A percentile compares a stretch with the other conserved stretches of the same genome.
phyloP scores from a whole-genome alignment of 30 jellyfish, hydroid and myxozoan genomes.

The Aurelia aurita region DNA sequence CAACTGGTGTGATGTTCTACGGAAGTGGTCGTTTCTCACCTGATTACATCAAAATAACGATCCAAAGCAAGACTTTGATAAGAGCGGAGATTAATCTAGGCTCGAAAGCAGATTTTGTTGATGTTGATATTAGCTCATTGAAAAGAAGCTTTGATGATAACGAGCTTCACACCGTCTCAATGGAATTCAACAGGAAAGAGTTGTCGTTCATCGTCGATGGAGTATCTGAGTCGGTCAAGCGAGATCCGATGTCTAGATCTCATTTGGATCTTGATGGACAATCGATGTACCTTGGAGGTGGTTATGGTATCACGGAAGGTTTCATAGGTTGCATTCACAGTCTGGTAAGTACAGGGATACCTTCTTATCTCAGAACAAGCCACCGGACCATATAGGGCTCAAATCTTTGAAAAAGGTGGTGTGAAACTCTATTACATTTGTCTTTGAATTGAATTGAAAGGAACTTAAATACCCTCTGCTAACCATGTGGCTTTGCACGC shows the following conservation, averaged over 20 bases:
- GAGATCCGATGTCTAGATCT: constrained; percentile 35
- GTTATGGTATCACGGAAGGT: constrained; percentile 43
- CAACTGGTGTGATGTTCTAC: constrained; percentile 44
- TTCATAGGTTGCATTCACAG: constrained; percentile 64
- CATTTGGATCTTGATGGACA: constrained; percentile 73
- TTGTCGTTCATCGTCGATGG: constrained; percentile 46
- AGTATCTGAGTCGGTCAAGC: constrained; percentile 1
- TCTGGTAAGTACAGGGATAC: constrained; percentile 46
- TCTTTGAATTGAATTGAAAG: too few species aligned
- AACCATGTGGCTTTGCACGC: too few species aligned
- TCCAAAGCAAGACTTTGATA: constrained; percentile 29
- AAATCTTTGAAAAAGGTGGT: too few species aligned
- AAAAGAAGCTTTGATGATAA: constrained; percentile 59
- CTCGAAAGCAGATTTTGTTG: constrained; percentile 47
- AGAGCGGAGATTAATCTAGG: constrained; percentile 73
- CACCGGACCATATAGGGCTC: not conserved
- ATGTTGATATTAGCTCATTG: constrained; percentile 26
- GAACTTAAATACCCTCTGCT: too few species aligned
- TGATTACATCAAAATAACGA: constrained; percentile 58
- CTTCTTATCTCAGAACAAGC: not conserved
- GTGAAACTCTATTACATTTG: too few species aligned
- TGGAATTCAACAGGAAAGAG: constrained; percentile 69
- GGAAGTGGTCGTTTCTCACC: constrained; percentile 47
- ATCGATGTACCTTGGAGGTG: constrained; percentile 79
- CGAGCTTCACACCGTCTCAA: constrained; percentile 42